Evolutionary conservation across 2,797 vertebrate species (phyloP), one percentile per base, ranked within the genome.

Genomic region (Cynodonichthys magdalenae): DNA sequence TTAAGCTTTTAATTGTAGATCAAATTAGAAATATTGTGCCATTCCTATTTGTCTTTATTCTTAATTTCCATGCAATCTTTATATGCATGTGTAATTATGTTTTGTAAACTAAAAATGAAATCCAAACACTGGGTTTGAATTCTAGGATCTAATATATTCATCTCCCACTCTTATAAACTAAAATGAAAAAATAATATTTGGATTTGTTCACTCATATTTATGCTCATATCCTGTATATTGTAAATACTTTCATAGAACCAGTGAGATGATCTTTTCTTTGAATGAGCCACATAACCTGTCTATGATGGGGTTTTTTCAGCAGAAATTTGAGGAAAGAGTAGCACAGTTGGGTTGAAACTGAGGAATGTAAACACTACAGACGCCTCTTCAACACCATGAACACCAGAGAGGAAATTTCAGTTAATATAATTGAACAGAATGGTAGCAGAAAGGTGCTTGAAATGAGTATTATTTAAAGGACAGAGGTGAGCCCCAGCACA

Each of bases 381-480:
- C 9, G 9, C 10, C 4, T n/a, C 46, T 7, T 19, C 15, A 17
- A 42, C 14, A 42, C 45, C 9, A 36, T 47, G 46, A 47, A 47
- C 46, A 47, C 18, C 18, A 20, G 18, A 20, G 46, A 47, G 18
- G 20, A 18, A 10, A 20, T 19, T 47, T 47, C 18, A 11, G 46
- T 47, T 47, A 12, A 20, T 47, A 47, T 47, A 47, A 47, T 4
- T 11, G 46, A 20, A 20, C 45, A 47, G 45, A 20, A 47, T 20
- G 18, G 45, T n/a, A 46, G 45, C 45, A 18, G n/a, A 39, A 48
- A 42, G 20, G 17, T 3, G 2, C 11, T 6, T 28, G 14, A 19
- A 20, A 2, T 28, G 17, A 60, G 49, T 50, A 44, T 65, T 27
- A 36, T 3, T 12, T 66, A 44, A 49, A 73, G 28, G 69, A 59